phyloP scores from a whole-genome alignment of 2,888 invertebrate genomes.

The Acanthoscelides obtectus region DNA sequence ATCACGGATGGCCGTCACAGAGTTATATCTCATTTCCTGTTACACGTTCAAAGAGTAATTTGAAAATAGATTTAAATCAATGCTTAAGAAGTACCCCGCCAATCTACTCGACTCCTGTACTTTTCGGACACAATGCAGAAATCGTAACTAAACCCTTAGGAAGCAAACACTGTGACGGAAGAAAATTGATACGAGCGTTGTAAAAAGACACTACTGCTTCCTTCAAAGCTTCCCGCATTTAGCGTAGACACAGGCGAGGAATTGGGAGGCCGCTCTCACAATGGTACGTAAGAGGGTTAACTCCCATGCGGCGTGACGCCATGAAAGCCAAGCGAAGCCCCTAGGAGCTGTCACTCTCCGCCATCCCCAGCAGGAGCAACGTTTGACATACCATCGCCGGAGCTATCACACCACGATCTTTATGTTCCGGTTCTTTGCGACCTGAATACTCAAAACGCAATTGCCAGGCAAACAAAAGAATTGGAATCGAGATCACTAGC shows the following conservation, averaged over 20 bases:
- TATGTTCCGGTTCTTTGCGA: neutral
- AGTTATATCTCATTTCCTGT: no score
- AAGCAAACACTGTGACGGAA: neutral
- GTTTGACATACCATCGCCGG: neutral
- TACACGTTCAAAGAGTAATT: no score
- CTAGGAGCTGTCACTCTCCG: neutral
- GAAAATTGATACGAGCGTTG: neutral
- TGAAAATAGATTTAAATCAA: no score
- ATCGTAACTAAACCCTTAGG: no score
- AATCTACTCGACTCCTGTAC: no score
- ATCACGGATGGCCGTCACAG: no score
- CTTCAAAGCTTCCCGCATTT: neutral
- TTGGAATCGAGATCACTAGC: no score
- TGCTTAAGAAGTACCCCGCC: no score
- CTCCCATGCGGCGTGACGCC: neutral
- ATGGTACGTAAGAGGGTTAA: neutral
- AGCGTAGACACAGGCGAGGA: neutral
- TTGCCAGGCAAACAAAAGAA: neutral
- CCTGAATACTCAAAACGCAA: neutral
- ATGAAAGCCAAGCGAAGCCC: neutral
- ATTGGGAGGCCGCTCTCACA: neutral
- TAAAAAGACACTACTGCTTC: neutral
- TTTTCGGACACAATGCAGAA: no score
- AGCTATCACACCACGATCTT: neutral
- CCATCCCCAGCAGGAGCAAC: neutral